These are phyloP conservation scores for Apamea crenata DNA, from an alignment of 2,888 invertebrate species.

Conservation along the genomic window DNA sequence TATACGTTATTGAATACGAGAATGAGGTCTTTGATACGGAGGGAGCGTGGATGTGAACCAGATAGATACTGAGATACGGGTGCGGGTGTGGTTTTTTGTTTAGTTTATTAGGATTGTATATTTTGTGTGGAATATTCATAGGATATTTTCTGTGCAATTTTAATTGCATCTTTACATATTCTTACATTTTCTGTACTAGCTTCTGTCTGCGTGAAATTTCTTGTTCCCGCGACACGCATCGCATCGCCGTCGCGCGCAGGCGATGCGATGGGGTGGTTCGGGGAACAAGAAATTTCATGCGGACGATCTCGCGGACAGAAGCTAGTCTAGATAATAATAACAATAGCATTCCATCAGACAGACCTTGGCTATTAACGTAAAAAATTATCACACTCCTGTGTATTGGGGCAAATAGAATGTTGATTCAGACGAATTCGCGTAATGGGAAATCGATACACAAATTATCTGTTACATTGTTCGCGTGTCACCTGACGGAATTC, in stretches of 20 bases:
- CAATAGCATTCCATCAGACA: background rate
- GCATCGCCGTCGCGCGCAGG: no score
- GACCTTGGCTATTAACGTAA: background rate
- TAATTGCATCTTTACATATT: background rate
- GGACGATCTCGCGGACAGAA: no score
- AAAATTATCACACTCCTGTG: background rate
- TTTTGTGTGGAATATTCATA: background rate
- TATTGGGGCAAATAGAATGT: background rate
- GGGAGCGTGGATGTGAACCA: background rate
- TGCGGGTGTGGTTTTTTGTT: background rate
- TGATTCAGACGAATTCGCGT: slow-evolving; percentile 22
- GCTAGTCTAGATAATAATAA: background rate
- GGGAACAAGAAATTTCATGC: no score
- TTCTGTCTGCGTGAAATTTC: no score
- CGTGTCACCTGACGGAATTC: slow-evolving; percentile 10
- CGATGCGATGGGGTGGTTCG: no score
- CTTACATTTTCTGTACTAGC: no score
- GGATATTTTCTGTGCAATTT: background rate
- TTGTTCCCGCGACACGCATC: no score
- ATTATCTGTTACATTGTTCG: slow-evolving; percentile 29
- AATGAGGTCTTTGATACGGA: background rate
- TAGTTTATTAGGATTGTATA: background rate
- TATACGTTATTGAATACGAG: background rate
- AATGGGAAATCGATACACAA: slow-evolving; percentile 38
- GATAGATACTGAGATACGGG: background rate